Evolutionary conservation across 2,888 invertebrate species (phyloP), one percentile per base, ranked within the genome.

Genomic region (Agrilus biguttatus): DNA sequence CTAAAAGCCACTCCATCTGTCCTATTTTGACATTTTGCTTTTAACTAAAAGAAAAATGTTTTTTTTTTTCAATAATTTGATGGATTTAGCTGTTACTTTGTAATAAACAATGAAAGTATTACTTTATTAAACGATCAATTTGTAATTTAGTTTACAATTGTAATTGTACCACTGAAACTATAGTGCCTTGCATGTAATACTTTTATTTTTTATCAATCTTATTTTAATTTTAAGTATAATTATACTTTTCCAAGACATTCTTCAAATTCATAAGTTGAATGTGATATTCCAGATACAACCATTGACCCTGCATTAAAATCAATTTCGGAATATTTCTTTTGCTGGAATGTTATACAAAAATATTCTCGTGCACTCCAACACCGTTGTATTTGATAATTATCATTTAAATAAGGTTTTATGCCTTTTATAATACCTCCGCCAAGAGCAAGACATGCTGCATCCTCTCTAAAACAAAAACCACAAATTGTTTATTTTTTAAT

Each of bases 321-420:
- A 13, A 21, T 14, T 37, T 37, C 21, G 8, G 21, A 2, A 12
- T 37, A 14, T 19, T 21, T 14, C 1, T 37, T 21, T 37, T 37
- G 37, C 21, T 19, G 21, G 21, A 37, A 37, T 37, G 37, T 37
- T 19, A 37, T 37, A 21, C 37, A 37, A 13, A 37, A 37, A n/a
- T 19, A 37, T 19, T 37, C 37, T 13, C 19, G 13, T 14, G 19
- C 19, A 7, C 17, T 14, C 8, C 13, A 37, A 14, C 2, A 8
- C 19, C 19, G 19, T 17, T 19, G 28, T 28, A 28, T 28, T 10
- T 28, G 37, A 7, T 13, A 10, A 10, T 2, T 8, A 21, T 13
- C 12, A 13, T 4, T 17, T 19, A 19, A 21, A 37, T 10, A 37
- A 10, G 17, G 10, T 37, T 37, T 37, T 13, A 21, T 37, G 13